A percentile compares a stretch with the other conserved stretches of the same genome.
These are phyloP conservation scores for Allobates femoralis DNA, from an alignment of 2,797 vertebrate species.

Conservation along the genomic window DNA sequence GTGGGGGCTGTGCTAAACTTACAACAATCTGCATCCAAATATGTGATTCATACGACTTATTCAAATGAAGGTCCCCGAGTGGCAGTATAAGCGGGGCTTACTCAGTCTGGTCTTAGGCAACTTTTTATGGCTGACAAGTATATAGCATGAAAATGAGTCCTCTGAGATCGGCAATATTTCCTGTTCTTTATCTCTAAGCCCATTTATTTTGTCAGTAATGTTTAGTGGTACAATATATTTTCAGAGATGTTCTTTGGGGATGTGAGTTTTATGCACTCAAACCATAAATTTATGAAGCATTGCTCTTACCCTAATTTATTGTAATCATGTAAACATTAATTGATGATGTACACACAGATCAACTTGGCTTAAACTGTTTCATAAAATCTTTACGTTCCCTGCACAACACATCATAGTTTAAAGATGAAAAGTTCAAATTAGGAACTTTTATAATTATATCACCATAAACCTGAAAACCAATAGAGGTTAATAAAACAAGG, in stretches of 20 bases:
- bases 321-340: constrained; percentile 37
- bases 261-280: constrained; percentile 51
- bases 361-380: constrained; percentile 39
- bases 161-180: constrained; percentile 54
- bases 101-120: constrained; percentile 43
- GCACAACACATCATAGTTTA: constrained; percentile 5
- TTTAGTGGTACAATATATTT: constrained; percentile 51
- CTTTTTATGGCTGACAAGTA: constrained; percentile 61
- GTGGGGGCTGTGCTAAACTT: constrained; percentile 34
- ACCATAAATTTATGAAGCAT: constrained; percentile 34
- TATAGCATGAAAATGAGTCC: constrained; percentile 58
- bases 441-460: not conserved
- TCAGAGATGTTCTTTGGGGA: constrained; percentile 53
- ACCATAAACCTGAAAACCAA: constrained; percentile 7
- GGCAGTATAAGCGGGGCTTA: constrained; percentile 44
- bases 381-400: constrained; percentile 12
- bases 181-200: constrained; percentile 55
- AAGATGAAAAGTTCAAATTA: constrained; percentile 55
- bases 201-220: constrained; percentile 61
- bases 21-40: constrained; percentile 26
- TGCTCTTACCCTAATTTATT: constrained; percentile 32
- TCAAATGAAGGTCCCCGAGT: constrained; percentile 47
- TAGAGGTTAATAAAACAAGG: not conserved
- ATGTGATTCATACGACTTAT: constrained; percentile 47
- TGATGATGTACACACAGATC: constrained; percentile 25